Evolutionary conservation across 1,140 invertebrate genomes (phyloP).

Genomic region (Globodera ellingtonae): DNA sequence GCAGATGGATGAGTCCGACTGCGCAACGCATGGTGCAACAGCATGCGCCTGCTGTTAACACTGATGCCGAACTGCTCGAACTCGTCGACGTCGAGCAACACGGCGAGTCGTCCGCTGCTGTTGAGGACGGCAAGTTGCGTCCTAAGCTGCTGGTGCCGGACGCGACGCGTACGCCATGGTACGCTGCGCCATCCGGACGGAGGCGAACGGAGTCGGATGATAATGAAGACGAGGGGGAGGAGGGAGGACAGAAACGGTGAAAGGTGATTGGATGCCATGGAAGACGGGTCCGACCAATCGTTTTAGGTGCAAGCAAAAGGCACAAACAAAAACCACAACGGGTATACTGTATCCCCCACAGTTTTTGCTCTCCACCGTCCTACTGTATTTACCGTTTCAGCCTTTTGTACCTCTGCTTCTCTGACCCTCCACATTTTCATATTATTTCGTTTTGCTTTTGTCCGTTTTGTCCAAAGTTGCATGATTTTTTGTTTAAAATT

Average conservation of each 20-base stretch:
- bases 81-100: background rate
- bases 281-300: too few species aligned
- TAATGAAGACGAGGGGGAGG: background rate
- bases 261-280: too few species aligned
- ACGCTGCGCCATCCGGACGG: background rate
- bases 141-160: background rate
- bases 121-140: background rate
- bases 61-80: conserved; percentile 13
- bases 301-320: too few species aligned
- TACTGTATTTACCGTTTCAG: too few species aligned
- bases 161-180: background rate
- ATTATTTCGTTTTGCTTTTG: too few species aligned
- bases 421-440: too few species aligned
- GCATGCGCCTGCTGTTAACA: background rate
- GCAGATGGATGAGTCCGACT: conserved; percentile 26
- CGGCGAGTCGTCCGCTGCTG: background rate
- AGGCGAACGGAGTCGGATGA: background rate
- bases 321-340: too few species aligned
- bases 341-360: too few species aligned
- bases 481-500: too few species aligned
- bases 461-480: too few species aligned
- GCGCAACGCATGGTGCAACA: conserved; percentile 13
- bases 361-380: too few species aligned
- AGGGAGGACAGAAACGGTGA: background rate
- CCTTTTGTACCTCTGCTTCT: too few species aligned